These are phyloP conservation scores for Orthosia incerta DNA, from an alignment of 2,888 invertebrate species.

Conservation along the genomic window DNA sequence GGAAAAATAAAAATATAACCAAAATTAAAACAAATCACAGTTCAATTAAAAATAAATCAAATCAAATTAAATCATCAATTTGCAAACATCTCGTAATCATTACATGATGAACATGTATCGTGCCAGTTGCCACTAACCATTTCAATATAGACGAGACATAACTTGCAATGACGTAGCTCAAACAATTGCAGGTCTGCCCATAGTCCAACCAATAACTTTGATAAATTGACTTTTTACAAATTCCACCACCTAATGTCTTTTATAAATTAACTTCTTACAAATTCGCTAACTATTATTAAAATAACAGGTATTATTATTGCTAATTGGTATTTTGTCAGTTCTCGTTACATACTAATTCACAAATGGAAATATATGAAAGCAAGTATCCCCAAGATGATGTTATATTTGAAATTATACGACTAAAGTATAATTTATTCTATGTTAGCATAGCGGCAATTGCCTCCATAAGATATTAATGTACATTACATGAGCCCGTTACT, in stretches of 20 bases:
- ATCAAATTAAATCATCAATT: neutral
- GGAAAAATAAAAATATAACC: too few species aligned
- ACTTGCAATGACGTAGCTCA: neutral
- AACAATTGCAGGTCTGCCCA: neutral
- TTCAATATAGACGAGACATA: neutral
- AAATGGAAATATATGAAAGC: slow-evolving; percentile 11
- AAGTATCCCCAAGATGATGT: slow-evolving; percentile 23
- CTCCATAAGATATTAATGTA: slow-evolving; percentile 45
- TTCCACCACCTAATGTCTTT: too few species aligned
- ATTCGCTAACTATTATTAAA: neutral
- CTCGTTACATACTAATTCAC: slow-evolving; percentile 16
- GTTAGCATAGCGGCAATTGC: slow-evolving; percentile 41
- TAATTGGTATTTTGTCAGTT: slow-evolving; percentile 25
- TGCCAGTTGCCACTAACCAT: neutral
- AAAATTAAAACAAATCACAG: too few species aligned
- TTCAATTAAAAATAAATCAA: too few species aligned
- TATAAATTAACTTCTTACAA: slow-evolving; percentile 10
- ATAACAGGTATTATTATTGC: slow-evolving; percentile 5
- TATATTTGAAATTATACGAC: slow-evolving; percentile 19
- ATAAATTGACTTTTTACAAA: slow-evolving; percentile 13
- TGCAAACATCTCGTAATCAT: slow-evolving; percentile 1
- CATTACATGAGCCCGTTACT: slow-evolving; percentile 22
- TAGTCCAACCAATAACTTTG: neutral
- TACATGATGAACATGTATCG: neutral
- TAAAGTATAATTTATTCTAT: slow-evolving; percentile 34